Base-by-base conservation (phyloP, 1,140 invertebrate genomes). In the Drosophila arizonae region DNA sequence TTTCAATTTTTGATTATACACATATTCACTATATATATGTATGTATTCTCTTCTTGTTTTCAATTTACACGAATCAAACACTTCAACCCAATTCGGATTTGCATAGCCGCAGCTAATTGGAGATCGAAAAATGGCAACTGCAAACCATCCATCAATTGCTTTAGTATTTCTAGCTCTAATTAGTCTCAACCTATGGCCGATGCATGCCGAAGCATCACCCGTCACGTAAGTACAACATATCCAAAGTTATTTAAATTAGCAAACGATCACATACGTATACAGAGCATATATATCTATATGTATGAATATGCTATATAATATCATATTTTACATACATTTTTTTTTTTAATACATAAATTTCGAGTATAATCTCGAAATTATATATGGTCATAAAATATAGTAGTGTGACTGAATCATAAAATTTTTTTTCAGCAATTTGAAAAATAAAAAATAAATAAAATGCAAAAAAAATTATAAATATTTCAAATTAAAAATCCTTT, bases 141-240 rank as follows among this genome's bases (percentile, higher is more conserved):
- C 73, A 46, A 48, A 60, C n/a, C 66, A 63, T 76, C 71, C 56
- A 45, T 70, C 79, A 66, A 72, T 82, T 43, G 55, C 65, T 57
- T 58, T 74, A 39, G 39, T 74, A 21, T 69, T 77, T 48, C 55
- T 88, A 63, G 63, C 72, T 50, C 61, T 87, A 79, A 82, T 87
- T 82, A 76, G 58, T 6, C n/a, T 79, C 55, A 46, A 55, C 10
- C 63, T 77, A 13, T 69, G 70, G 66, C 70, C 70, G 26, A 50
- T 65, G 30, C 46, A 63, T 43, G 43, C 33, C 8, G 28, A 50
- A 6, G 79, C 78, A 13, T 52, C 52, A 2, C 50, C 46, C 33
- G 76, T 88, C 69, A 58, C 82, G 82, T 86, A 79, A 87, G 82
- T 87, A 60, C 39, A 45, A 9, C 51, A 51, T 26, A 21, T 60